phyloP scores from a whole-genome alignment of 2,888 invertebrate species.

The Lasiommata megera region DNA sequence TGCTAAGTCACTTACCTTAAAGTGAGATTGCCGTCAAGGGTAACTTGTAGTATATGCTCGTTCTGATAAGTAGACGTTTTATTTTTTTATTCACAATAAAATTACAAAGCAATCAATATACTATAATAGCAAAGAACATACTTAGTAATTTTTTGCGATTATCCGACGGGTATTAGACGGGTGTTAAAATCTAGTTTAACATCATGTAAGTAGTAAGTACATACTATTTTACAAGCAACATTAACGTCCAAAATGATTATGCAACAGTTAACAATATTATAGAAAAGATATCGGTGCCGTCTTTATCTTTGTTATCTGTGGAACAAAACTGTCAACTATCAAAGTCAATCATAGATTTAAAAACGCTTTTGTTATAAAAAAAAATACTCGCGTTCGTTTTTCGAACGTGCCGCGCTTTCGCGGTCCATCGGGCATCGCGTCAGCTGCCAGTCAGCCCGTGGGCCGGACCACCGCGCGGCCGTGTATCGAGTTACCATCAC shows the following conservation, averaged over 20 bases:
- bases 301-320: slow-evolving; percentile 22
- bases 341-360: slow-evolving; percentile 40
- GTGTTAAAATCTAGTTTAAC: background rate
- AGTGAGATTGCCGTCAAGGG: no score
- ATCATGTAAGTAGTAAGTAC: no score
- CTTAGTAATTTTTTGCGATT: background rate
- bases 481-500: slow-evolving; percentile 65
- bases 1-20: no score
- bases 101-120: no score
- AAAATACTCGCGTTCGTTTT: slow-evolving; percentile 52
- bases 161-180: no score
- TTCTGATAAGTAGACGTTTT: no score
- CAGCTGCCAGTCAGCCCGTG: slow-evolving; percentile 72
- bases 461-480: slow-evolving; percentile 72
- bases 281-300: slow-evolving; percentile 13
- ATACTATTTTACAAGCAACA: no score
- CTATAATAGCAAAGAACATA: no score
- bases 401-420: slow-evolving; percentile 75
- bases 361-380: slow-evolving; percentile 27
- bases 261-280: slow-evolving; percentile 16
- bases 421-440: slow-evolving; percentile 79
- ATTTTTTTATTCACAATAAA: no score
- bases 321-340: slow-evolving; percentile 40
- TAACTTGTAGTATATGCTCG: no score
- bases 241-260: background rate